Conservation (phyloP, 2,797 vertebrate genomes). For the Simalia tracyae region DNA sequence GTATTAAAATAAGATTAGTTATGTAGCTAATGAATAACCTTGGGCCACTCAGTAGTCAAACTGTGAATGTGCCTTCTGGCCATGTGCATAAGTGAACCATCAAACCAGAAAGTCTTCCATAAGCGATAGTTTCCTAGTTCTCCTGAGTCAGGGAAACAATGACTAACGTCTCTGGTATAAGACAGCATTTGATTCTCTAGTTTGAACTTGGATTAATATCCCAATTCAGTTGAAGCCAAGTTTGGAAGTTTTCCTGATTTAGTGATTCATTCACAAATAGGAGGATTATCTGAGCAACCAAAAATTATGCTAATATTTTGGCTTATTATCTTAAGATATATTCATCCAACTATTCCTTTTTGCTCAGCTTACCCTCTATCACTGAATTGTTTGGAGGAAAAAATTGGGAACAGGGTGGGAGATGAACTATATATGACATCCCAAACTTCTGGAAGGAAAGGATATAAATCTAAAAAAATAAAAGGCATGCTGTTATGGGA, state of each 20-base stretch:
- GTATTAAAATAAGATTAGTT: not conserved
- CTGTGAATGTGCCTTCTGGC: not conserved
- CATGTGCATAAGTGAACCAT: not conserved
- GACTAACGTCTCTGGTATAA: not conserved
- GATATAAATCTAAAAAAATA: not conserved
- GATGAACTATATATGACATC: not conserved
- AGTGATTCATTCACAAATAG: not conserved
- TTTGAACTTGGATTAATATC: not conserved
- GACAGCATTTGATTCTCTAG: not conserved
- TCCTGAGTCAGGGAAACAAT: not conserved
- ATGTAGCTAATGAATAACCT: not conserved
- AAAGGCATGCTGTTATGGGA: not conserved
- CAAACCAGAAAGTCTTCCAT: not conserved
- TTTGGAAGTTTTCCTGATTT: not conserved
- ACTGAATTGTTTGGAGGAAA: not conserved
- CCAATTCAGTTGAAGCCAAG: not conserved
- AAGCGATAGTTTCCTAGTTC: not conserved
- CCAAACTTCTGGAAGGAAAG: not conserved
- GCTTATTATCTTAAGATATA: not conserved
- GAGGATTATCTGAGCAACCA: not conserved
- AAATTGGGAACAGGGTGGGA: not conserved
- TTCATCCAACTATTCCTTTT: not conserved
- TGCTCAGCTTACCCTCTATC: not conserved
- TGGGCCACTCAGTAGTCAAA: not conserved
- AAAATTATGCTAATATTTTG: not conserved